These are phyloP conservation scores for Colostygia pectinataria DNA, from an alignment of 2,888 invertebrate species.

Conservation along the genomic window DNA sequence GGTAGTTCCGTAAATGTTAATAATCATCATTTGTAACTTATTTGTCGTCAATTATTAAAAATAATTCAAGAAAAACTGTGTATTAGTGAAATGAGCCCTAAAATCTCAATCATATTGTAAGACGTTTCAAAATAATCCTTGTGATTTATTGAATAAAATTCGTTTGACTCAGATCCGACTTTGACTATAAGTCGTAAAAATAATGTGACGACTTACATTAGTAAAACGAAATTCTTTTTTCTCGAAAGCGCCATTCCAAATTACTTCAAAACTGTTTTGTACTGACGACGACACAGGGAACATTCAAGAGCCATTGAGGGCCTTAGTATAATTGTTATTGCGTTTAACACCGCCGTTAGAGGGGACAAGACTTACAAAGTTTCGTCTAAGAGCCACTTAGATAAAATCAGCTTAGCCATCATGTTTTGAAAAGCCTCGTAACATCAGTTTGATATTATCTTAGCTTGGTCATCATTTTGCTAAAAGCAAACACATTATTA, in stretches of 20 bases:
- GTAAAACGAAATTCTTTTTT: background rate
- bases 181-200: background rate
- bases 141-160: too few relatives aligned
- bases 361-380: conserved; percentile 13
- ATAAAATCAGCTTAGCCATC: conserved; percentile 15
- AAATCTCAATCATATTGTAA: too few relatives aligned
- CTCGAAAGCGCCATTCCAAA: background rate
- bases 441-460: background rate
- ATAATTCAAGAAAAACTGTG: too few relatives aligned
- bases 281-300: conserved; percentile 31
- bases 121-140: too few relatives aligned
- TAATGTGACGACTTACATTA: background rate
- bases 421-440: background rate
- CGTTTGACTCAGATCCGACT: too few relatives aligned
- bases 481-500: too few relatives aligned
- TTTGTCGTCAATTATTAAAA: too few relatives aligned
- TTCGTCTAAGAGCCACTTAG: conserved; percentile 5
- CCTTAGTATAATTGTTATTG: conserved; percentile 21
- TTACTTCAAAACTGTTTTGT: background rate
- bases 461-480: background rate
- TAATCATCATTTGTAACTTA: too few relatives aligned
- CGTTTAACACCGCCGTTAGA: conserved; percentile 14
- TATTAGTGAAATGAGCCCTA: too few relatives aligned
- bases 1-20: too few relatives aligned
- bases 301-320: conserved; percentile 21